Base-by-base conservation (phyloP, 1,140 invertebrate species). In the Drosophila neocordata region DNA sequence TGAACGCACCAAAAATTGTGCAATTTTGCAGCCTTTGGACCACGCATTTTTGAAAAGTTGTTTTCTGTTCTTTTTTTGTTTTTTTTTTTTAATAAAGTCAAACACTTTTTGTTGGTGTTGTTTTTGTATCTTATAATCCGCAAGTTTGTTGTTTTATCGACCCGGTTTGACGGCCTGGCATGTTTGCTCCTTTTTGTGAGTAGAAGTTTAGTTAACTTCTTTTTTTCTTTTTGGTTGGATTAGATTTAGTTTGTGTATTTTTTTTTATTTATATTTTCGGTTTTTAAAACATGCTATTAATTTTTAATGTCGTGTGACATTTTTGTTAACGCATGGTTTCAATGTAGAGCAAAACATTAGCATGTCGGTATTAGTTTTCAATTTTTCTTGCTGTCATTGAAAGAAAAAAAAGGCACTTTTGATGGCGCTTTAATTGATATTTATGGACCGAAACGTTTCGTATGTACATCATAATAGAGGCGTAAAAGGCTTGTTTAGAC, bases 321-420 rank as follows among this genome's bases (percentile, higher is more conserved):
- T 82, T 82, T 82, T 82, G 73, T 77, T 81, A 73, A 77, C 78
- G 78, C 78, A 81, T 66, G 37, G 69, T 59, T 61, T 62, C 65
- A 82, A 82, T 82, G 79, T 82, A 74, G 78, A 82, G 79, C 79
- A 82, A 82, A 82, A 82, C 79, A 82, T 82, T 82, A 82, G 65
- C 73, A 82, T 82, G 79, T 66, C 56, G 41, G 67, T 82, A 77
- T 82, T 77, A 73, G 69, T 67, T 82, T 67, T 73, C 73, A 34
- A 82, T 69, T 77, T 80, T 80, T 72, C 65, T 73, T 56, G 73
- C 65, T 81, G 79, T 72, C 79, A 77, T 81, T 82, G 41, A 20
- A 18, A 6, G 4, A 44, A 48, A 20, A 44, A 48, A 20, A 65
- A 74, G 73, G 61, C 57, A 58, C 22, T 60, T 78, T 77, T 77